A percentile compares a stretch with the other conserved stretches of the same genome.
Evolutionary conservation across 2,888 invertebrate genomes (phyloP).

Genomic region (Eristalis intricaria): DNA sequence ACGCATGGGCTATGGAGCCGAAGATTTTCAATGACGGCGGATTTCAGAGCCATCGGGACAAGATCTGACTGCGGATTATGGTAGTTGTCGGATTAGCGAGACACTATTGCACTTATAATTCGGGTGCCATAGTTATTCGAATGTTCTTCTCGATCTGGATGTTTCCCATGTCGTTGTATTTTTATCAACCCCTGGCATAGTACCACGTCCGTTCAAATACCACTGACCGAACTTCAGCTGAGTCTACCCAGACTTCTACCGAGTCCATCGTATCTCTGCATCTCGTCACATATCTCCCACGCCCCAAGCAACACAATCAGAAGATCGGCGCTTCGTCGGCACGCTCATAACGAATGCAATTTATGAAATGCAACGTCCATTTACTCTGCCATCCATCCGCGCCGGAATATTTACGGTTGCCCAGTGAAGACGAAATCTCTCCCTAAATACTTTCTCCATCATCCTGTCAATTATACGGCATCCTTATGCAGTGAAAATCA

Average conservation of each 20-base stretch:
- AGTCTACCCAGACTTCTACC: neutral
- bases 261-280: neutral
- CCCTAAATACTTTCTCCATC: constrained; percentile 27
- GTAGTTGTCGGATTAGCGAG: too few species aligned
- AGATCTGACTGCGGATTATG: too few species aligned
- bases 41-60: too few species aligned
- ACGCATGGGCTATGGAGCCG: too few species aligned
- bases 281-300: neutral
- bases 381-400: neutral
- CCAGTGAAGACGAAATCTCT: neutral
- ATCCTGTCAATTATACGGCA: constrained; percentile 1
- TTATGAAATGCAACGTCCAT: neutral
- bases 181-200: too few species aligned
- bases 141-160: too few species aligned
- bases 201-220: too few species aligned
- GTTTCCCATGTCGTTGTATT: too few species aligned
- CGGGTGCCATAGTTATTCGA: too few species aligned
- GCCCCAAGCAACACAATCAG: neutral
- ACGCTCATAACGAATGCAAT: neutral
- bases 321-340: neutral
- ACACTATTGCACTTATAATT: too few species aligned
- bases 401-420: neutral
- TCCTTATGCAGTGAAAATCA: constrained; percentile 26
- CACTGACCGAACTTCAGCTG: too few species aligned
- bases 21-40: too few species aligned